These are phyloP conservation scores for Haliclona indistincta DNA, from an alignment of 37 sponge, comb jelly and placozoan genomes.

Conservation along the genomic window DNA sequence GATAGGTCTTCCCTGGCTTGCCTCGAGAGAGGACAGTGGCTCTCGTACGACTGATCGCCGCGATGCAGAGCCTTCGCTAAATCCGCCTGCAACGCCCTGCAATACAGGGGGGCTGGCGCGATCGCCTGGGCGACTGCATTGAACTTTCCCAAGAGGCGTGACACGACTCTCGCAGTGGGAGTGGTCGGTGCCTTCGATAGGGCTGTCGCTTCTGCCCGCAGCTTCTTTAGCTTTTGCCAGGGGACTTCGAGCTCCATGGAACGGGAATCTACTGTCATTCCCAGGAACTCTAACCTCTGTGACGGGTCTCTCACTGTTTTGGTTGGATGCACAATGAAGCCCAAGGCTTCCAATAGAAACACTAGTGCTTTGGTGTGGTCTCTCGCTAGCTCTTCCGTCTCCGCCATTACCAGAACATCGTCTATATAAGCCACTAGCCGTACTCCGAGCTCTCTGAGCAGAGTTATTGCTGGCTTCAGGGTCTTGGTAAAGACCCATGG, in stretches of 20 bases:
- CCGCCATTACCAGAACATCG: constrained; percentile 14
- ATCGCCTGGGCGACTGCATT: constrained; percentile 6
- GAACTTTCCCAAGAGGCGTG: neutral
- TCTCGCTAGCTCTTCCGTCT: constrained; percentile 5
- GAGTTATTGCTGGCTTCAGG: constrained; percentile 5
- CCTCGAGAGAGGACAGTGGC: neutral
- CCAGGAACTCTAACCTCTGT: constrained; percentile 25
- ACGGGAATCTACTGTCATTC: neutral
- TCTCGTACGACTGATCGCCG: neutral
- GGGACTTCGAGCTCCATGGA: neutral
- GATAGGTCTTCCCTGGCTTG: constrained; percentile 8
- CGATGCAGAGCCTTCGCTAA: neutral
- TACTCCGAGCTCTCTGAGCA: constrained; percentile 10
- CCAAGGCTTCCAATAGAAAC: neutral
- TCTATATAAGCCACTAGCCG: constrained; percentile 22
- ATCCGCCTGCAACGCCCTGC: constrained; percentile 25
- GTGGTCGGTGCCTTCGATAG: neutral
- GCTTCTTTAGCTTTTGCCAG: neutral
- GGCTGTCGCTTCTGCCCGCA: neutral
- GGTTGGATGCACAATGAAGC: constrained; percentile 10
- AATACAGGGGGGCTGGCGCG: constrained; percentile 27
- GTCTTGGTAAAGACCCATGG: constrained; percentile 20
- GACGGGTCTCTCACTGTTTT: neutral
- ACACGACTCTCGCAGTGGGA: neutral
- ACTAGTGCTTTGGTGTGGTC: neutral